Evolutionary conservation across 2,113 vertebrate species (phyloP).

Genomic region (Sakesphorus luctuosus): DNA sequence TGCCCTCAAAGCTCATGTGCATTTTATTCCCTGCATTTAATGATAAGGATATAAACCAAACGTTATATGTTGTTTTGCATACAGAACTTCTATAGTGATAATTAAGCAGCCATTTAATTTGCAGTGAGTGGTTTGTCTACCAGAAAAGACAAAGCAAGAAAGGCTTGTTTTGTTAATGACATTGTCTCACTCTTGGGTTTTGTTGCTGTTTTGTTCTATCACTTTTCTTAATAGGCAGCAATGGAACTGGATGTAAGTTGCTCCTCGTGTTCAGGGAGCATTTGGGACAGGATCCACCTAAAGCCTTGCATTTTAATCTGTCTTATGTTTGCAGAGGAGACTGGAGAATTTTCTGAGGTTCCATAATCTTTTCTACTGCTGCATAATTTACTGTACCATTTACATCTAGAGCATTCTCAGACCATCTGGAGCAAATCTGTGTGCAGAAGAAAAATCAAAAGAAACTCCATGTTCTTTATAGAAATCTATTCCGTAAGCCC

Average conservation of each 20-base stretch:
- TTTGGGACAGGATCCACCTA: background rate
- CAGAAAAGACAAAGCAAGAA: background rate
- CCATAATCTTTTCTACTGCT: background rate
- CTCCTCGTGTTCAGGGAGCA: background rate
- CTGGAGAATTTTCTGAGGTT: background rate
- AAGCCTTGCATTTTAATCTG: background rate
- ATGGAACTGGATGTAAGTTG: background rate
- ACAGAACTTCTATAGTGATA: background rate
- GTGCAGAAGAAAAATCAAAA: background rate
- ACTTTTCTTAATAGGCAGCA: background rate
- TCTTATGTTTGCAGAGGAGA: background rate
- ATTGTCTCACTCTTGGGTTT: background rate
- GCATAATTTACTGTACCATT: background rate
- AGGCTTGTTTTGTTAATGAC: background rate
- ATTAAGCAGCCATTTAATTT: background rate
- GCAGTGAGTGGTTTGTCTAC: background rate
- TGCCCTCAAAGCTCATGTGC: background rate
- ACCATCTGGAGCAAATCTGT: conserved; percentile 43
- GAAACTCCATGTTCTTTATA: background rate
- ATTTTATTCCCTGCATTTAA: background rate
- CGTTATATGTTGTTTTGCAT: rapidly evolving
- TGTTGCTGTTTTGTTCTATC: background rate
- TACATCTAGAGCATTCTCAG: background rate
- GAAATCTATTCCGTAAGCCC: background rate
- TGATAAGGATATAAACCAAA: background rate